Evolutionary conservation across 2,113 vertebrate genomes (phyloP).

Genomic region (Fulica atra): DNA sequence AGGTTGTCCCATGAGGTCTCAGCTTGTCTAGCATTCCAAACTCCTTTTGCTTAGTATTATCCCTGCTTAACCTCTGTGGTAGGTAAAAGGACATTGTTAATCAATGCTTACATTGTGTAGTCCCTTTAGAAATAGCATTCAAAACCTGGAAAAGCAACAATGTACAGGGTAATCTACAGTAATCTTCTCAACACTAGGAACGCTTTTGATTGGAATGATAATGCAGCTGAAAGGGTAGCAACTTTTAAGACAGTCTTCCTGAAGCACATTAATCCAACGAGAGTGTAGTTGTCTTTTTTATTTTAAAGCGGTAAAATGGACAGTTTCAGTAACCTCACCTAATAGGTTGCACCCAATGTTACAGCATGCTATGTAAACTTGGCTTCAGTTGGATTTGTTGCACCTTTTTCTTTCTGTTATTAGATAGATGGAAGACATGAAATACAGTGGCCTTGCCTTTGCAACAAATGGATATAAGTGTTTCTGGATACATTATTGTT

Average conservation of each 20-base stretch:
- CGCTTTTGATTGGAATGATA: conserved; percentile 51
- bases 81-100: conserved; percentile 74
- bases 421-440: background rate
- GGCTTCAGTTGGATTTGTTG: background rate
- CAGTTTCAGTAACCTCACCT: background rate
- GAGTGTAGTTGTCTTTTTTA: background rate
- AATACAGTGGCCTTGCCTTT: background rate
- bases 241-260: conserved; percentile 22
- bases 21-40: conserved; percentile 12
- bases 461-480: background rate
- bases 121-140: conserved; percentile 67
- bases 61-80: conserved; percentile 61
- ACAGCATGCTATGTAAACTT: background rate
- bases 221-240: conserved; percentile 24
- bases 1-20: conserved; percentile 43
- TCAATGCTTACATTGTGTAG: conserved; percentile 62
- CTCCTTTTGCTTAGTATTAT: conserved; percentile 54
- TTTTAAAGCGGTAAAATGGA: background rate
- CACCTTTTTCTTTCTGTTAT: background rate
- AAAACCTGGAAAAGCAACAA: conserved; percentile 62
- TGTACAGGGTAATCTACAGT: conserved; percentile 52
- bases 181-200: conserved; percentile 57
- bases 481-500: background rate
- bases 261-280: background rate
- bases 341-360: background rate